These are phyloP conservation scores for Heliconius congener DNA, from an alignment of 1,140 invertebrate species.

Conservation along the genomic window DNA sequence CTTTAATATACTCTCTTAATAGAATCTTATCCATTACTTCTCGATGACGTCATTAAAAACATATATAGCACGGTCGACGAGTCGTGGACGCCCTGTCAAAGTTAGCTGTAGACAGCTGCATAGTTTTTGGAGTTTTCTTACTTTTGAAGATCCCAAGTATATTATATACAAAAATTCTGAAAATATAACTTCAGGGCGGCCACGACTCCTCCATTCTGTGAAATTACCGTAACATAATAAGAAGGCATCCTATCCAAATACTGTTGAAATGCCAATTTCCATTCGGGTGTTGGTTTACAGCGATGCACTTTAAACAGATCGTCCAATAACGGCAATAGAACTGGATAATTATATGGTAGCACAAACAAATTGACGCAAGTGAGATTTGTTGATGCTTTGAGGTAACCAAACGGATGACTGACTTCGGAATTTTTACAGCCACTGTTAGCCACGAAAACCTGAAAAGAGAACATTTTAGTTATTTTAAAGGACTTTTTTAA, in stretches of 20 bases:
- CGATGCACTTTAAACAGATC: slow-evolving; percentile 95
- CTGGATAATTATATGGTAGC: slow-evolving; percentile 99
- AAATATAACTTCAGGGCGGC: too few species aligned
- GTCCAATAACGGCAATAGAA: slow-evolving; percentile 94
- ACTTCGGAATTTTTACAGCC: slow-evolving; percentile 91
- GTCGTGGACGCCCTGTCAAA: too few species aligned
- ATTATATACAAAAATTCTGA: too few species aligned
- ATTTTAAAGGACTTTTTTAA: background rate
- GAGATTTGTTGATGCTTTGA: slow-evolving; percentile 98
- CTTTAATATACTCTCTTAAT: background rate
- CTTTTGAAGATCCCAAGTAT: too few species aligned
- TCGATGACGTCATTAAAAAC: background rate
- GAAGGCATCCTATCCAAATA: slow-evolving; percentile 97
- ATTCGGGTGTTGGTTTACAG: slow-evolving; percentile 94
- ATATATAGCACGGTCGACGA: background rate
- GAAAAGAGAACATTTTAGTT: slow-evolving; percentile 24
- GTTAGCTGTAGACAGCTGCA: too few species aligned
- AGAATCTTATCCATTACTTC: background rate
- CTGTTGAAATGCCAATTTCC: slow-evolving; percentile 94
- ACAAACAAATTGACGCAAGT: slow-evolving; percentile 98
- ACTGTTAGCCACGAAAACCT: slow-evolving; percentile 95
- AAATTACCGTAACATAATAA: slow-evolving; percentile 94
- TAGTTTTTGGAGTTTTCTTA: too few species aligned
- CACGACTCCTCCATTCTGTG: background rate
- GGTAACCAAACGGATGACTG: slow-evolving; percentile 97